Percentiles rank a stretch among this genome's conserved stretches.
Conservation (phyloP, 2,797 vertebrate species). For the Ctenochaetus hawaiiensis region DNA sequence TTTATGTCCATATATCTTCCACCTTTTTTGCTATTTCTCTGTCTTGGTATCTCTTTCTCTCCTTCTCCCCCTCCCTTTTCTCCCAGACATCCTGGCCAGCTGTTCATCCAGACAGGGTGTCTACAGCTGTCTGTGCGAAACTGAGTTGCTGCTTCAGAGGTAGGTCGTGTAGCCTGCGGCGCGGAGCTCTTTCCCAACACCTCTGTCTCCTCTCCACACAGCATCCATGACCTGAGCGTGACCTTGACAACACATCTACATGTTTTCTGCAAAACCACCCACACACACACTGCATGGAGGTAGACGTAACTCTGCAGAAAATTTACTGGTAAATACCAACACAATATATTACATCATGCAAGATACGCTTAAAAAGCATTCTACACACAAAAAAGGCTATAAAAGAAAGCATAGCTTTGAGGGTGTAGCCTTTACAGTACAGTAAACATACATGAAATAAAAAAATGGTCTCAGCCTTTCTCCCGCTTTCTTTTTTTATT, state of each 20-base stretch:
- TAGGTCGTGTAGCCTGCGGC: constrained; percentile 52
- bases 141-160: constrained; percentile 59
- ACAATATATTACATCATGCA: not conserved
- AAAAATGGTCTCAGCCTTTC: constrained; percentile 34
- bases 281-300: constrained; percentile 23
- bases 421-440: constrained; percentile 51
- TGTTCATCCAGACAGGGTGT: constrained; percentile 79
- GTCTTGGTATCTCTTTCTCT: constrained; percentile 55
- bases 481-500: constrained; percentile 27
- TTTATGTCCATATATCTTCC: constrained; percentile 36
- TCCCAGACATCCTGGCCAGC: constrained; percentile 79
- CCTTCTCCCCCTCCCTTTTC: constrained; percentile 37
- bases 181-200: constrained; percentile 68
- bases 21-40: constrained; percentile 33
- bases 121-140: constrained; percentile 71
- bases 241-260: constrained; percentile 62
- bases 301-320: constrained; percentile 21
- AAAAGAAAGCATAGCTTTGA: constrained; percentile 55
- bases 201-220: constrained; percentile 62
- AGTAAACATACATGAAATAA: constrained; percentile 47
- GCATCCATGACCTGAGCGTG: constrained; percentile 62
- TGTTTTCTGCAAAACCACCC: constrained; percentile 56
- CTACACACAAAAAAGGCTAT: constrained; percentile 31
- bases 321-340: not conserved
- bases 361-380: constrained; percentile 26